A percentile compares a stretch with the other conserved stretches of the same genome.
phyloP scores from a whole-genome alignment of 2,888 invertebrate genomes.

The Chrysolina americana region DNA sequence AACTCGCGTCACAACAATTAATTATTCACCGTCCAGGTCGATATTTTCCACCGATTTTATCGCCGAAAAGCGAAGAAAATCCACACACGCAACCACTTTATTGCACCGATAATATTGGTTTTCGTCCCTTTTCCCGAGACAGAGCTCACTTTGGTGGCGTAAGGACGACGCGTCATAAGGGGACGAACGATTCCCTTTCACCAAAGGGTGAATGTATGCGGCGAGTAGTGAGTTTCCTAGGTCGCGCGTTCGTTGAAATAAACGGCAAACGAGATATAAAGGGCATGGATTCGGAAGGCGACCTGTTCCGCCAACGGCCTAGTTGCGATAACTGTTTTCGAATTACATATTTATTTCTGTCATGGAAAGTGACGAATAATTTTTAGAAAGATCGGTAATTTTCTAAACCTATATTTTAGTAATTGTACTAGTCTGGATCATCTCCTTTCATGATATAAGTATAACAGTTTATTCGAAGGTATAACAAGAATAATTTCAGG shows the following conservation, averaged over 20 bases:
- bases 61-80: conserved; percentile 17
- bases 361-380: too few relatives aligned
- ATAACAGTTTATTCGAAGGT: too few relatives aligned
- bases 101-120: conserved; percentile 3
- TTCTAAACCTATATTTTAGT: too few relatives aligned
- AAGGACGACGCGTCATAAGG: conserved; percentile 17
- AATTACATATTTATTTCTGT: too few relatives aligned
- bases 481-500: too few relatives aligned
- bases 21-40: conserved; percentile 19
- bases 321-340: neutral
- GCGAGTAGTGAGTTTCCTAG: conserved; percentile 22
- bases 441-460: too few relatives aligned
- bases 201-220: conserved; percentile 17
- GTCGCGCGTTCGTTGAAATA: conserved; percentile 15
- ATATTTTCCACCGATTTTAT: conserved; percentile 16
- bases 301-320: conserved; percentile 5
- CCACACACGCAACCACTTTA: conserved; percentile 8
- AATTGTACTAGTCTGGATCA: too few relatives aligned
- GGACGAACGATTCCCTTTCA: conserved; percentile 21
- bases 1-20: conserved; percentile 12
- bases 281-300: conserved; percentile 5
- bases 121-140: conserved; percentile 7
- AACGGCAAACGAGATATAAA: conserved; percentile 18
- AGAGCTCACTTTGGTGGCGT: neutral
- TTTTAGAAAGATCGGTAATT: too few relatives aligned